phyloP scores from a whole-genome alignment of 1,140 invertebrate species.

The Macrocentrus cingulum region DNA sequence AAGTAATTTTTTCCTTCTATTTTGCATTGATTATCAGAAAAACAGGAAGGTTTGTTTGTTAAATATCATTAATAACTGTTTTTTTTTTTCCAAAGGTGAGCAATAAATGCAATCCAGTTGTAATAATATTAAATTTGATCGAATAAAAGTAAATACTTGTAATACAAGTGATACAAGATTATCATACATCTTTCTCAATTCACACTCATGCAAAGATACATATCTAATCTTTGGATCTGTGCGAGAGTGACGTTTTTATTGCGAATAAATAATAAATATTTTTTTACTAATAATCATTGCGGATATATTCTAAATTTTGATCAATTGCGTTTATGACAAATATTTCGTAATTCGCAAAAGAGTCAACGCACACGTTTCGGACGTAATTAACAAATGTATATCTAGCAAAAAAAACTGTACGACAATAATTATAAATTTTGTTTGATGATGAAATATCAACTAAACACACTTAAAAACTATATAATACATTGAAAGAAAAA shows the following conservation, averaged over 20 bases:
- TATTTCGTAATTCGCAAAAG: too few species aligned
- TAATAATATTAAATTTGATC: not conserved
- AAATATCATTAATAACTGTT: not conserved
- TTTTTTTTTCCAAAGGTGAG: not conserved
- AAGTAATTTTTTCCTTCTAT: conserved; percentile 6
- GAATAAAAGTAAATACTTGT: conserved; percentile 2
- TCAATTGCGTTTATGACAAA: not conserved
- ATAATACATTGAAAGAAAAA: conserved; percentile 54
- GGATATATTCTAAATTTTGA: not conserved
- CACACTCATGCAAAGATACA: conserved; percentile 7
- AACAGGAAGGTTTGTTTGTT: not conserved
- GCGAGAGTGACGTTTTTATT: conserved; percentile 11
- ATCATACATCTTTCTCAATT: not conserved
- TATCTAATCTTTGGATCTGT: conserved; percentile 12
- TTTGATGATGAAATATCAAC: conserved; percentile 37
- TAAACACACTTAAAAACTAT: conserved; percentile 51
- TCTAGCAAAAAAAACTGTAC: conserved; percentile 43
- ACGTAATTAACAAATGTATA: not conserved
- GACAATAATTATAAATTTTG: conserved; percentile 42
- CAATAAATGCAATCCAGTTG: not conserved
- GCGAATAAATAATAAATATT: conserved; percentile 11
- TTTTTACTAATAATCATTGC: not conserved
- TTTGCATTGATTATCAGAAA: not conserved
- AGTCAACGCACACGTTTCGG: too few species aligned
- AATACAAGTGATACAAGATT: not conserved